Evolutionary conservation across 2,113 vertebrate species (phyloP), one percentile per base, ranked within the genome.

Genomic region (Equus przewalskii): DNA sequence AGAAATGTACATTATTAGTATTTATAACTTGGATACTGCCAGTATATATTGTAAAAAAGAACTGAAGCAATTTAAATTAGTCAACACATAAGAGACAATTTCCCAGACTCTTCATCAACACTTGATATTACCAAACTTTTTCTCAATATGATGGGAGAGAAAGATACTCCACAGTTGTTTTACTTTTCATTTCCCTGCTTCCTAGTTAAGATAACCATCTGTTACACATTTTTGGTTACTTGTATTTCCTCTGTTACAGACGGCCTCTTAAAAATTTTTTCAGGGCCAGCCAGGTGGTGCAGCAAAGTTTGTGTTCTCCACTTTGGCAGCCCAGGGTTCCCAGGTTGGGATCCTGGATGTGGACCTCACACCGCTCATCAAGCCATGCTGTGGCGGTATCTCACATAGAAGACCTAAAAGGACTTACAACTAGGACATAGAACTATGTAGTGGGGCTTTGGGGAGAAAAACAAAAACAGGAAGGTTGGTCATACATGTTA

Each of bases 161-260:
- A 60, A 60, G n/a, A 49, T 56, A 73, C 33, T 75, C 65, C 10
- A 67, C 5, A 26, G 11, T 60, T 75, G 24, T 44, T 33, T 60
- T 75, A 65, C 60, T 93, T 92, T 58, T 4, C 49, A 91, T 98
- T 97, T 95, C 16, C 15, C 15, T 46, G 7, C 44, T 54, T 98
- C 97, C 97, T 56, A 30, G 36, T 67, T 46, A 41, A 83, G 14
- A 24, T 79, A 82, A 67, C 6, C 15, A 28, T 78, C 6, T 0
- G 51, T 92, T 76, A 69, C 14, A 51, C 33, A 30, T 49, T 18
- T 64, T 60, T 60, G 84, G 30, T 69, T 36, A 60, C 67, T 79
- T 89, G 26, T 8, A 64, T 62, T 60, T 75, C n/a, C 19, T 89
- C 14, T 51, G 49, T 70, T 78, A 7, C 7, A n/a, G 26, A 44